phyloP scores from a whole-genome alignment of 1,140 invertebrate species.

The Zophobas atratus region DNA sequence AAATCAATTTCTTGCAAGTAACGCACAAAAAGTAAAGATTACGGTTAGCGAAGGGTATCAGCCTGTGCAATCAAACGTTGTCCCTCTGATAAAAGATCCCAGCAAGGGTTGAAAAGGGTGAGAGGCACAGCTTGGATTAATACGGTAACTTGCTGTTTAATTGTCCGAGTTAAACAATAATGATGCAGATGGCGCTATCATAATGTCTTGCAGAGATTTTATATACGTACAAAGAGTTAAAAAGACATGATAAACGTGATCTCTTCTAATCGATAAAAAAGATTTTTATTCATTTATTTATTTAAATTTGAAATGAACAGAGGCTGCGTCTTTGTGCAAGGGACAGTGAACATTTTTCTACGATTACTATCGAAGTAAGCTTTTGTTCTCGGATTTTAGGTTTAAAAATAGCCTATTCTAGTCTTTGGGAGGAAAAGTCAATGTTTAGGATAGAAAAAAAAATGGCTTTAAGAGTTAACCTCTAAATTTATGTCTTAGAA shows the following conservation, averaged over 20 bases:
- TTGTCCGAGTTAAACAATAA: constrained; percentile 6
- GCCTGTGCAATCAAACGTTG: not conserved
- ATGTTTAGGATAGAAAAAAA: no score
- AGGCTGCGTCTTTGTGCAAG: no score
- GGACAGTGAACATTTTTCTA: no score
- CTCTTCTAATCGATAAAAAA: not conserved
- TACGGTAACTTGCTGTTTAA: constrained; percentile 8
- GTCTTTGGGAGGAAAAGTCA: no score
- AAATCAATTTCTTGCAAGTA: not conserved
- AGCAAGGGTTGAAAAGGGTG: constrained; percentile 8
- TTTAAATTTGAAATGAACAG: no score
- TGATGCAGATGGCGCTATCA: not conserved
- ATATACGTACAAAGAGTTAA: not conserved
- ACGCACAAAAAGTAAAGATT: constrained; percentile 1
- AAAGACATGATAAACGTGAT: not conserved
- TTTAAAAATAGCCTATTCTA: no score
- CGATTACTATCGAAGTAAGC: no score
- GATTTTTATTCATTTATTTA: no score
- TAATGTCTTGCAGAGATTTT: not conserved
- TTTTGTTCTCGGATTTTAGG: no score
- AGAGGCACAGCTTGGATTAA: constrained; percentile 2
- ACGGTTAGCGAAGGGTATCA: not conserved
- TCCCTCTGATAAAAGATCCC: not conserved
- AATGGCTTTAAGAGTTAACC: no score
- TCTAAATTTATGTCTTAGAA: no score